Conservation (phyloP, 2,113 vertebrate species). For the Sphyrna mokarran region DNA sequence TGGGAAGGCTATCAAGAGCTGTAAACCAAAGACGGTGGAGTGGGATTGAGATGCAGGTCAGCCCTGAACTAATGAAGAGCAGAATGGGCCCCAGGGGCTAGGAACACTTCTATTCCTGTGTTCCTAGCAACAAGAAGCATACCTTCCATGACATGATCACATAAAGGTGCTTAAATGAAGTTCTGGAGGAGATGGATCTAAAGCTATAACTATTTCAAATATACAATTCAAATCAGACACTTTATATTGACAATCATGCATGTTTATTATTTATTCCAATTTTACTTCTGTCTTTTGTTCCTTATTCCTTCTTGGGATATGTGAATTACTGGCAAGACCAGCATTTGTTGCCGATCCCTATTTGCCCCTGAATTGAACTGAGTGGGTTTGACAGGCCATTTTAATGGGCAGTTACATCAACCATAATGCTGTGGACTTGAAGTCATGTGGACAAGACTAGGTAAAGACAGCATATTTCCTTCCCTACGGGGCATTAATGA, state of each 20-base stretch:
- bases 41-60: background rate
- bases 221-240: background rate
- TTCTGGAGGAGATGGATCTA: background rate
- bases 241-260: background rate
- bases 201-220: background rate
- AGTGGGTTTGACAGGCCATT: no score
- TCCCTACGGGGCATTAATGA: no score
- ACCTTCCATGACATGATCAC: background rate
- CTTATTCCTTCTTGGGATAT: no score
- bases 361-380: no score
- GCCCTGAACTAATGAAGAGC: background rate
- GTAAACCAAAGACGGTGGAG: background rate
- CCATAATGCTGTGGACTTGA: no score
- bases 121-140: background rate
- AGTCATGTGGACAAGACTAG: no score
- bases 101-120: no score
- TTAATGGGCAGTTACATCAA: no score
- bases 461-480: no score
- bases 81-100: background rate
- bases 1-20: background rate
- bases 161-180: background rate
- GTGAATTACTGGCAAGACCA: no score
- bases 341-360: no score
- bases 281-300: background rate
- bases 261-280: background rate